These are phyloP conservation scores for Drosophila subpulchrella DNA, from an alignment of 1,140 invertebrate genomes.

Conservation along the genomic window DNA sequence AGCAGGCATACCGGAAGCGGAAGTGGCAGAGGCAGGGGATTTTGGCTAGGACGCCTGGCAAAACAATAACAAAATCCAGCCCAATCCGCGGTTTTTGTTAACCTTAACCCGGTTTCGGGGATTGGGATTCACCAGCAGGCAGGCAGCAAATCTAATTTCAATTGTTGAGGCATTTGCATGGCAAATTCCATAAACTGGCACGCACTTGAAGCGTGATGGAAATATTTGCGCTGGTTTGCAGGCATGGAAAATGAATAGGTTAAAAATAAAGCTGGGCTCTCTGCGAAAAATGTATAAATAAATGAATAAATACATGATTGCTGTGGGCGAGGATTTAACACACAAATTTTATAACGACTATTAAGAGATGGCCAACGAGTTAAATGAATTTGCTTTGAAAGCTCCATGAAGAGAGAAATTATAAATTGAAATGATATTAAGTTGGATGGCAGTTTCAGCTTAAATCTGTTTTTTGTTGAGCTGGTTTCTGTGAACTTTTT, in stretches of 20 bases:
- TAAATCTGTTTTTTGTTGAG: background rate
- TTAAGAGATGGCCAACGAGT: conserved; percentile 5
- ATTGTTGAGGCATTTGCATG: conserved; percentile 70
- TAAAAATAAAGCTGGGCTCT: conserved; percentile 16
- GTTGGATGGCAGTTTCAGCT: background rate
- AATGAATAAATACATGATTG: background rate
- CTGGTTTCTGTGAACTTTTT: too few species aligned
- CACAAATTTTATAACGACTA: conserved; percentile 19
- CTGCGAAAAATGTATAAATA: background rate
- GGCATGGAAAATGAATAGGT: conserved; percentile 39
- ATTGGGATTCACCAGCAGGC: conserved; percentile 23
- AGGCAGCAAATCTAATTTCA: conserved; percentile 68
- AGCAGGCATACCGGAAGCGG: conserved; percentile 35
- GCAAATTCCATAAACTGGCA: conserved; percentile 53
- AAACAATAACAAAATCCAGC: conserved; percentile 72
- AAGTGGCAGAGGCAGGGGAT: conserved; percentile 17
- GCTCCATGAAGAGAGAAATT: background rate
- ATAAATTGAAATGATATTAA: background rate
- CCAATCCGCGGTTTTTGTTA: conserved; percentile 52
- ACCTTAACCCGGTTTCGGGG: conserved; percentile 62
- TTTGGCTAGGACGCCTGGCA: conserved; percentile 28
- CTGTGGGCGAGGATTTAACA: conserved; percentile 4
- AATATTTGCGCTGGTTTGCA: conserved; percentile 55
- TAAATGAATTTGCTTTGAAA: background rate
- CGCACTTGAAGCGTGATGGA: conserved; percentile 55